Conservation (phyloP, 2,888 invertebrate species). For the Melanostoma mellinum region DNA sequence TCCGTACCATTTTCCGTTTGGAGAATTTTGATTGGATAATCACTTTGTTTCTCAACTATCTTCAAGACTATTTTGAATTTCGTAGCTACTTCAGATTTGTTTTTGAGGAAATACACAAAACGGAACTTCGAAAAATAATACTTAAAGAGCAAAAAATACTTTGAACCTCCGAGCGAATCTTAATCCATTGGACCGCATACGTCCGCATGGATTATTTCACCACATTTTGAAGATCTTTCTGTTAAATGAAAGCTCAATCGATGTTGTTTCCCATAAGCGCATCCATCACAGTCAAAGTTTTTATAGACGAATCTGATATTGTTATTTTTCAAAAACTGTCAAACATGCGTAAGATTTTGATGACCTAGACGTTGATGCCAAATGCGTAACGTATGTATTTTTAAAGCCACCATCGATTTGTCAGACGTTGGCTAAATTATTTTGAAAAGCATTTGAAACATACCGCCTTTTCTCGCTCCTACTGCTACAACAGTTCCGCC, state of each 20-base stretch:
- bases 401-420: too few relatives aligned
- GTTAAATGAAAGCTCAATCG: slow-evolving; percentile 18
- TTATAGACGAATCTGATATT: too few relatives aligned
- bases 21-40: slow-evolving; percentile 11
- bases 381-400: too few relatives aligned
- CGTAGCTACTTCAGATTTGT: slow-evolving; percentile 8
- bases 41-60: slow-evolving; percentile 18
- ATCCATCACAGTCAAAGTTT: too few relatives aligned
- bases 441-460: too few relatives aligned
- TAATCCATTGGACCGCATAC: slow-evolving; percentile 20
- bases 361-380: too few relatives aligned
- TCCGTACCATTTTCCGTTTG: slow-evolving; percentile 49
- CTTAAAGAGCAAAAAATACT: slow-evolving; percentile 20
- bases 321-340: too few relatives aligned
- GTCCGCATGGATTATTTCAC: slow-evolving; percentile 32
- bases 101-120: slow-evolving; percentile 6
- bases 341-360: too few relatives aligned
- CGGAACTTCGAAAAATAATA: slow-evolving; percentile 19
- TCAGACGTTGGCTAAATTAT: too few relatives aligned
- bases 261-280: slow-evolving; percentile 19
- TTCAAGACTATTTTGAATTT: slow-evolving; percentile 23
- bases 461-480: too few relatives aligned
- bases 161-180: slow-evolving; percentile 20
- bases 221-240: slow-evolving; percentile 13
- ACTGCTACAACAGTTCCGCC: too few relatives aligned